Percentiles rank a stretch among this genome's conserved stretches.
These are phyloP conservation scores for Campylomormyrus numenius DNA, from an alignment of 2,113 vertebrate species.

Conservation along the genomic window DNA sequence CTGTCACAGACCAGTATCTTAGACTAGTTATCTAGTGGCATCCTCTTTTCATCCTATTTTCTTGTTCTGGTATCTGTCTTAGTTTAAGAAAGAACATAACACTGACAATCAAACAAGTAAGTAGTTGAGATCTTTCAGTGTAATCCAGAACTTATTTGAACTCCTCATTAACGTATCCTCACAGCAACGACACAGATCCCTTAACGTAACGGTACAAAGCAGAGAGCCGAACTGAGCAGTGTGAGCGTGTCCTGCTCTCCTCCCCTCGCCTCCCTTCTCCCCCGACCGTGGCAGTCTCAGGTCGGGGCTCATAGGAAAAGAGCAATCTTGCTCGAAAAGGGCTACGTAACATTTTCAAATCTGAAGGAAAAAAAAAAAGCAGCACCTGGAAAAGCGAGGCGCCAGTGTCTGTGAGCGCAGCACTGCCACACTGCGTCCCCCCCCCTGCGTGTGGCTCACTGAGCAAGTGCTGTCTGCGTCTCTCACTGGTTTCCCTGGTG, in stretches of 20 bases:
- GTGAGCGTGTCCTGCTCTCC: neutral
- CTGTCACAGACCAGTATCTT: conserved; percentile 21
- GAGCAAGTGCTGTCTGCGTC: neutral
- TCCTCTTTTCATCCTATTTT: neutral
- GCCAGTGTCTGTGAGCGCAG: neutral
- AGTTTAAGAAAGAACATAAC: conserved; percentile 8
- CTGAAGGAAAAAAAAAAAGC: conserved; percentile 8
- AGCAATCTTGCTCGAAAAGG: conserved; percentile 39
- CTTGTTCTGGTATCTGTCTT: neutral
- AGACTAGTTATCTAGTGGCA: conserved; percentile 9
- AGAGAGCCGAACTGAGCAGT: neutral
- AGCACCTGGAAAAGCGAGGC: neutral
- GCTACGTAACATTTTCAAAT: conserved; percentile 44
- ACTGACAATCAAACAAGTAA: conserved; percentile 17
- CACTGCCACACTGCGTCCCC: neutral
- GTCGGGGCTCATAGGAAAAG: conserved; percentile 34
- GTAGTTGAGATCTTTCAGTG: neutral
- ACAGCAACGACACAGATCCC: neutral
- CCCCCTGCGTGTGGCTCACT: neutral
- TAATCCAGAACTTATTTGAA: neutral
- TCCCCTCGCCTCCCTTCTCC: conserved; percentile 27
- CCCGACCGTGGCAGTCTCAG: conserved; percentile 27
- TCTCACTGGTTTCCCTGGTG: neutral
- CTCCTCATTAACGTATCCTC: neutral
- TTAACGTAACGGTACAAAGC: neutral